Base-by-base conservation (phyloP, 2,797 vertebrate species). In the Rhyacichthys aspro region DNA sequence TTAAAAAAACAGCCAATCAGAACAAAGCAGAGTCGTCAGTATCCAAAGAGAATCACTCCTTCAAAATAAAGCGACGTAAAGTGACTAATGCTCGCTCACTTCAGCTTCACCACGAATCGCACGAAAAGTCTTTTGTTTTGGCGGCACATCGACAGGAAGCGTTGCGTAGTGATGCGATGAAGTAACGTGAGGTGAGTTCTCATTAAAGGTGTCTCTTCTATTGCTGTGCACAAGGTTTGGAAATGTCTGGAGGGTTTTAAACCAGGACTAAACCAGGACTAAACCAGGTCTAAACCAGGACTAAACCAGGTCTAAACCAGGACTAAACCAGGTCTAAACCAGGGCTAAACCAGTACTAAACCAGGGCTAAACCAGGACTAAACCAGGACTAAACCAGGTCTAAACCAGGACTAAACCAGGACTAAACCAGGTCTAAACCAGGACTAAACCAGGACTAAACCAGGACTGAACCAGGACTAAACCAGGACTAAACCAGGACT, bases 131-230 rank as follows among this genome's bases (percentile, higher is more conserved):
- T 65, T 64, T n/a, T 59, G 55, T 37, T 47, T 37, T 56, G 16
- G 33, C 8, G 55, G 43, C 71, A 82, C 71, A 67, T 60, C 76
- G 37, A 67, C 81, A 86, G 70, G 79, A 86, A 79, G 74, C 37
- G 34, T 49, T 70, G 42, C 63, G 70, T 43, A 19, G 55, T 45
- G 5, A 14, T 39, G 38, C 14, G 11, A 39, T 39, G 12, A 39
- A 5, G 38, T 6, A 39, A 38, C 37, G 12, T 38, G 2, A 10
- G 37, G 37, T 44, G 15, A 44, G 15, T 3, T 14, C 33, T 53
- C n/a, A n/a, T n/a, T 54, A 41, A 41, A 54, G 50, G 37, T 19
- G 18, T 44, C 17, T 37, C 8, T 52, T 38, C 49, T 52, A 52
- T 52, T 52, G 49, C 34, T 52, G 49, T 38, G 49, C 7, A 18